A percentile compares a stretch with the other conserved stretches of the same genome.
Evolutionary conservation across 2,888 invertebrate species (phyloP).

Genomic region (Callinectes sapidus): DNA sequence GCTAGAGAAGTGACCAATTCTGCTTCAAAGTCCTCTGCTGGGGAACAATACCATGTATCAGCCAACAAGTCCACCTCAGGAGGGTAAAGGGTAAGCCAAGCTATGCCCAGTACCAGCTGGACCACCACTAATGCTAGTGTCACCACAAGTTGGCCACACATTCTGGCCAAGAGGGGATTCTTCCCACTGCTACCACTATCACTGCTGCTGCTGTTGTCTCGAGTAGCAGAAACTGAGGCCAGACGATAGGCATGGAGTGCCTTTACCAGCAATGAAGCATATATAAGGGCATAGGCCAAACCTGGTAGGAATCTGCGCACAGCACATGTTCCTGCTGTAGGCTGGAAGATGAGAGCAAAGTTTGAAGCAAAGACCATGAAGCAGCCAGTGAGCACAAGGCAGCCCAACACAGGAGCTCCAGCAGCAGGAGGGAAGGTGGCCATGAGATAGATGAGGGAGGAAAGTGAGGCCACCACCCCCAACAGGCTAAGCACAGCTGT

Average conservation of each 20-base stretch:
- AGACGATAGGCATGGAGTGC: constrained; percentile 77
- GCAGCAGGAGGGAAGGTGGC: constrained; percentile 74
- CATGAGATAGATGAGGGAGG: constrained; percentile 76
- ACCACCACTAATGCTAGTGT: constrained; percentile 75
- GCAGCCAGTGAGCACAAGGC: constrained; percentile 76
- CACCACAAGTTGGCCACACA: constrained; percentile 75
- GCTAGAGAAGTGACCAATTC: constrained; percentile 76
- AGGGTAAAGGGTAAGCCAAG: constrained; percentile 77
- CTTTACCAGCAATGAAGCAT: constrained; percentile 77
- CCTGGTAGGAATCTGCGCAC: constrained; percentile 77
- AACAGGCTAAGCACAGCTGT: constrained; percentile 75
- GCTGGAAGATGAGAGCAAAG: constrained; percentile 76
- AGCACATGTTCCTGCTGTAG: constrained; percentile 76
- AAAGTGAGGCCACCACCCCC: constrained; percentile 76
- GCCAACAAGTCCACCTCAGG: constrained; percentile 74
- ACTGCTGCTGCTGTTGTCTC: constrained; percentile 74
- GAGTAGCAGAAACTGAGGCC: constrained; percentile 74
- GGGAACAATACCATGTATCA: constrained; percentile 74
- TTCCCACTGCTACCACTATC: neutral
- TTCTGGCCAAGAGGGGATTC: constrained; percentile 74
- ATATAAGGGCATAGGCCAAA: constrained; percentile 76
- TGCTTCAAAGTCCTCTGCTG: constrained; percentile 75
- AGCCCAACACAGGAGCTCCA: constrained; percentile 76
- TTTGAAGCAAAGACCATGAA: constrained; percentile 76
- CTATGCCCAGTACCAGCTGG: constrained; percentile 76